Evolutionary conservation across 2,113 vertebrate species (phyloP).

Genomic region (Litocranius walleri): DNA sequence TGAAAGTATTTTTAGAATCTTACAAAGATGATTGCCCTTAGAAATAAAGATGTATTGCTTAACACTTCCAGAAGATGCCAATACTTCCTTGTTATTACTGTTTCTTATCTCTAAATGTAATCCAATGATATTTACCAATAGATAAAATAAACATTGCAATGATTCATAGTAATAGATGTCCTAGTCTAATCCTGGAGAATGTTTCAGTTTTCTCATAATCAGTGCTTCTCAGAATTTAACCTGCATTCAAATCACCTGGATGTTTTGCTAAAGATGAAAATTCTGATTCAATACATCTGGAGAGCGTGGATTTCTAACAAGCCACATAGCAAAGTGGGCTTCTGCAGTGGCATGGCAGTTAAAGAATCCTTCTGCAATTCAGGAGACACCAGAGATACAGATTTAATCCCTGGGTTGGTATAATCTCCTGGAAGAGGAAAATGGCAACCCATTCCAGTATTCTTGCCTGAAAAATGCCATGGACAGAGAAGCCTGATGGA

Average conservation of each 20-base stretch:
- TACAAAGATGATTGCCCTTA: neutral
- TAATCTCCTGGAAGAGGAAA: neutral
- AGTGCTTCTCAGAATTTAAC: neutral
- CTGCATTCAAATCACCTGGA: neutral
- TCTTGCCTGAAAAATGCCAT: neutral
- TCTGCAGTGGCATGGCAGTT: neutral
- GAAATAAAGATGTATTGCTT: neutral
- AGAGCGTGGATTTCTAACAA: neutral
- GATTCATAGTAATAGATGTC: neutral
- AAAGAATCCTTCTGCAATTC: neutral
- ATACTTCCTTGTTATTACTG: neutral
- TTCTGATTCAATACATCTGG: neutral
- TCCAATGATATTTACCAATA: neutral
- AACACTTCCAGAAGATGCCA: neutral
- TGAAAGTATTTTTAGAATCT: neutral
- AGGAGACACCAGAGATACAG: neutral
- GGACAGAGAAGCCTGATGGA: neutral
- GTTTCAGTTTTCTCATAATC: neutral
- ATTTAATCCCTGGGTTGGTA: neutral
- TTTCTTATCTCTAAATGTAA: neutral
- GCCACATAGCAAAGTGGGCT: neutral
- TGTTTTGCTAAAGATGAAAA: neutral
- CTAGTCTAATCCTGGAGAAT: neutral
- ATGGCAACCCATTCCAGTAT: neutral
- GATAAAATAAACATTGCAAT: neutral